A percentile compares a stretch with the other conserved stretches of the same genome.
phyloP scores from a whole-genome alignment of 2,797 vertebrate species.

The Chrosomus eos region DNA sequence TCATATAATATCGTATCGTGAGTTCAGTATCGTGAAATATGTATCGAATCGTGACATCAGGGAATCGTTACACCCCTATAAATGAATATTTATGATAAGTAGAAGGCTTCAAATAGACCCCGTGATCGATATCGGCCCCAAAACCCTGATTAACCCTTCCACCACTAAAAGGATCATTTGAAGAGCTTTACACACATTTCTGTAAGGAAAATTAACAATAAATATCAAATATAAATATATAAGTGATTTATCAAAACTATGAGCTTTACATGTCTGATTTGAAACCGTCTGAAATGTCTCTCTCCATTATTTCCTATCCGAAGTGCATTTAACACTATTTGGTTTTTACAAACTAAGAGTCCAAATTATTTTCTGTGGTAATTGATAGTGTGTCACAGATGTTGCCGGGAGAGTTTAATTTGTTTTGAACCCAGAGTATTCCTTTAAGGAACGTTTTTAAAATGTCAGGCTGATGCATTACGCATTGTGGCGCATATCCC shows the following conservation, averaged over 20 bases:
- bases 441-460: conserved; percentile 68
- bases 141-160: background rate
- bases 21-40: too few species aligned
- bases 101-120: background rate
- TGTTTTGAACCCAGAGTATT: conserved; percentile 27
- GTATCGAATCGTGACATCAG: too few species aligned
- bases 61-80: background rate
- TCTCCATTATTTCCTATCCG: background rate
- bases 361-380: background rate
- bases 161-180: background rate
- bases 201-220: background rate
- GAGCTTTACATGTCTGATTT: background rate
- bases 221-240: background rate
- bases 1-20: too few species aligned
- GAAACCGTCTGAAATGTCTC: background rate
- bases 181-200: background rate
- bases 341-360: conserved; percentile 4
- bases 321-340: conserved; percentile 10
- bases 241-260: background rate
- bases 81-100: background rate
- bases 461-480: conserved; percentile 58
- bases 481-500: conserved; percentile 66
- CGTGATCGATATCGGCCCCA: background rate
- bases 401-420: conserved; percentile 20
- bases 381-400: conserved; percentile 20